A percentile compares a stretch with the other conserved stretches of the same genome.
These are phyloP conservation scores for Ochropleura plecta DNA, from an alignment of 2,888 invertebrate species.

Conservation along the genomic window DNA sequence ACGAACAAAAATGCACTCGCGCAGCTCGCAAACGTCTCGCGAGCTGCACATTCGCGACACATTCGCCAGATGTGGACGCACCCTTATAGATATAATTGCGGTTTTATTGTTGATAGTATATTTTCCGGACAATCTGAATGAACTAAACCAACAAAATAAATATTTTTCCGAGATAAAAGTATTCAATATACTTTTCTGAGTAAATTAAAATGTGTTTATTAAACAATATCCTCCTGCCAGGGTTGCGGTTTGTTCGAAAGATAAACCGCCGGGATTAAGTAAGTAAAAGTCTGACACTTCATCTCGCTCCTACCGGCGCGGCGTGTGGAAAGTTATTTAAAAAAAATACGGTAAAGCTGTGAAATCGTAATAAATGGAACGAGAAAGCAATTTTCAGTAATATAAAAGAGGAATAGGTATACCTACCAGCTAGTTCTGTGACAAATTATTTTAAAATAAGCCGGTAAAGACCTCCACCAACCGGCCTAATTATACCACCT, in stretches of 20 bases:
- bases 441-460: constrained; percentile 29
- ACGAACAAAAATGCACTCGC: no score
- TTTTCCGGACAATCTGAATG: background rate
- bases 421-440: background rate
- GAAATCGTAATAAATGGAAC: background rate
- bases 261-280: no score
- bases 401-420: background rate
- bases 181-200: background rate
- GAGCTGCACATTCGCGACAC: no score
- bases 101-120: background rate
- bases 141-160: background rate
- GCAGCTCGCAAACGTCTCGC: no score
- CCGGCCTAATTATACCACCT: constrained; percentile 49
- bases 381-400: background rate
- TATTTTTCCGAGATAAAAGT: background rate
- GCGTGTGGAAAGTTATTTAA: no score
- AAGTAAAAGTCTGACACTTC: no score
- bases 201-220: background rate
- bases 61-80: no score
- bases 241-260: no score
- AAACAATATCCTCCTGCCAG: no score
- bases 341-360: background rate
- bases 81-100: background rate
- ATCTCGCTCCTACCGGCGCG: no score
- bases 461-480: background rate